Evolutionary conservation across 2,113 vertebrate genomes (phyloP).

Genomic region (Calidris pygmaea): DNA sequence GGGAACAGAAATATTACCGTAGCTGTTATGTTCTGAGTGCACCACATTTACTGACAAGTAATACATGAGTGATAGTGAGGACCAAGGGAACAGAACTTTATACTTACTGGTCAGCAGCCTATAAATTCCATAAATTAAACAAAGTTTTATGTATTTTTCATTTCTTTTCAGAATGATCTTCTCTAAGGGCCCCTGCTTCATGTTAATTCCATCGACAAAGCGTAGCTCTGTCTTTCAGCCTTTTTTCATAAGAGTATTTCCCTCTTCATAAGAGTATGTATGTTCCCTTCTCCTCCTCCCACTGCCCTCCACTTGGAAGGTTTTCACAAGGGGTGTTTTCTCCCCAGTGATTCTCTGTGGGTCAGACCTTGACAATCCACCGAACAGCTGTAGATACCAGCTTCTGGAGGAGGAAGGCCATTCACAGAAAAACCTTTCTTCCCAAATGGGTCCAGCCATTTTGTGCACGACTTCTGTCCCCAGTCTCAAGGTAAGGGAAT

Average conservation of each 20-base stretch:
- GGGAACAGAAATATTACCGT: slow-evolving; percentile 88
- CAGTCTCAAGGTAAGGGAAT: background rate
- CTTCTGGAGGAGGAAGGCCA: background rate
- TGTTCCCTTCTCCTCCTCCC: background rate
- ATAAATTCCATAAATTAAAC: slow-evolving; percentile 83
- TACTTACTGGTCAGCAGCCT: slow-evolving; percentile 85
- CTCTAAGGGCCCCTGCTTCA: slow-evolving; percentile 67
- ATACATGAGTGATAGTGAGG: slow-evolving; percentile 80
- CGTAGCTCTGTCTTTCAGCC: slow-evolving; percentile 13
- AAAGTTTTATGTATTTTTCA: slow-evolving; percentile 82
- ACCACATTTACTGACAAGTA: slow-evolving; percentile 79
- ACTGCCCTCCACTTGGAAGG: background rate
- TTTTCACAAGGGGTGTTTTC: background rate
- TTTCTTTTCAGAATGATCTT: slow-evolving; percentile 73
- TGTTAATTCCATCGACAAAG: slow-evolving; percentile 62
- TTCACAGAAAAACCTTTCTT: background rate
- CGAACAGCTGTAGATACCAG: background rate
- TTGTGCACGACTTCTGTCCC: background rate
- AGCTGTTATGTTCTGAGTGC: slow-evolving; percentile 86
- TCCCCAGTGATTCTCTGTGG: background rate
- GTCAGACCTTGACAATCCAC: background rate
- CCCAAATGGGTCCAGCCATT: background rate
- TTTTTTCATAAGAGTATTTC: background rate
- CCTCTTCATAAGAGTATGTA: background rate
- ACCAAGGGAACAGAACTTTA: slow-evolving; percentile 79